Percentiles rank a stretch among this genome's conserved stretches.
phyloP scores from a whole-genome alignment of 2,888 invertebrate species.

The Seladonia tumulorum region DNA sequence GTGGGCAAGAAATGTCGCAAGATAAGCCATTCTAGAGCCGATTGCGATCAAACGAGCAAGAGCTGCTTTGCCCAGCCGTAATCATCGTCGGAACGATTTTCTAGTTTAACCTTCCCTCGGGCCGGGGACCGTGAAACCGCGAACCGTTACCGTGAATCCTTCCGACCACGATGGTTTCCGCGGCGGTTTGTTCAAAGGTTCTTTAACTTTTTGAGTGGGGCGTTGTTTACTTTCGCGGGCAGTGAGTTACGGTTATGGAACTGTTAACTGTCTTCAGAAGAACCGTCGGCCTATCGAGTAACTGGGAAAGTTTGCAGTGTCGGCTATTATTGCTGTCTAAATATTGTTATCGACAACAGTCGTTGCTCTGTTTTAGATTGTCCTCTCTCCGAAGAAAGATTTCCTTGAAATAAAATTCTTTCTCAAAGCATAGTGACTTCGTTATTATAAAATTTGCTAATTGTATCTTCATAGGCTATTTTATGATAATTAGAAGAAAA shows the following conservation, averaged over 20 bases:
- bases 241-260: not conserved
- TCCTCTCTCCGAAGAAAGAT: too few relatives aligned
- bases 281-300: not conserved
- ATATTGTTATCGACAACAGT: too few relatives aligned
- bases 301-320: not conserved
- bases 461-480: not conserved
- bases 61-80: not conserved
- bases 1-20: not conserved
- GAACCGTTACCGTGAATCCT: slow-evolving; percentile 34
- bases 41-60: slow-evolving; percentile 8
- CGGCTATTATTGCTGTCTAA: not conserved
- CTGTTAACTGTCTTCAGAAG: not conserved
- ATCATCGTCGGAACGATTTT: slow-evolving; percentile 39
- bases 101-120: slow-evolving; percentile 21
- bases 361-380: too few relatives aligned
- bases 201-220: slow-evolving; percentile 45
- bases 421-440: too few relatives aligned
- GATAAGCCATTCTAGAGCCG: not conserved
- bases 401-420: too few relatives aligned
- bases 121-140: slow-evolving; percentile 47
- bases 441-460: too few relatives aligned
- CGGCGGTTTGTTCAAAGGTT: slow-evolving; percentile 48
- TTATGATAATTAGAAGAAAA: too few relatives aligned
- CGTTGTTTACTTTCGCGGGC: slow-evolving; percentile 49
- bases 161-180: slow-evolving; percentile 2